Percentiles rank a stretch among this genome's conserved stretches.
Evolutionary conservation across 2,113 vertebrate species (phyloP).

Genomic region (Scopus umbretta): DNA sequence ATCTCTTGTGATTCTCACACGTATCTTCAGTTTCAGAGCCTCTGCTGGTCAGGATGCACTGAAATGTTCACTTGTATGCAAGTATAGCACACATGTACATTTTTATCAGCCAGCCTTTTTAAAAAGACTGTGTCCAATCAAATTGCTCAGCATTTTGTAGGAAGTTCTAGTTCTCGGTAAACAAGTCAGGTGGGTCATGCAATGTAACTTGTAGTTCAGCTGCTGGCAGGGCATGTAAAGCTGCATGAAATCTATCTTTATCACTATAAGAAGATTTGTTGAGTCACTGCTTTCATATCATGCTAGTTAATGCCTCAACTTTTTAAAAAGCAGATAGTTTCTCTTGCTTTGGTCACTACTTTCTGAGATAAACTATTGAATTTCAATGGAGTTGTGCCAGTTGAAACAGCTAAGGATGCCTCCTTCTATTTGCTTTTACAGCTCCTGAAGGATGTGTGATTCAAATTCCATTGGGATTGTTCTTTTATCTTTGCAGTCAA

Average conservation of each 20-base stretch:
- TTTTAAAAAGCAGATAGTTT: background rate
- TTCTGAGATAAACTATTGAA: background rate
- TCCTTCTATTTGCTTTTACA: background rate
- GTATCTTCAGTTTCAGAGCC: background rate
- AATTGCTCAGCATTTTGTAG: background rate
- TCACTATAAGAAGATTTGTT: background rate
- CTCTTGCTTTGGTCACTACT: background rate
- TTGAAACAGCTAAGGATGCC: background rate
- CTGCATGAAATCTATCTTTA: background rate
- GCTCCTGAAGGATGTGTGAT: background rate
- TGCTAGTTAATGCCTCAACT: background rate
- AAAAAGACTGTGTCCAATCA: background rate
- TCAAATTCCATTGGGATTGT: background rate
- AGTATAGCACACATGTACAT: background rate
- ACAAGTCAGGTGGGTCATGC: background rate
- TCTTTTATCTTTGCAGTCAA: background rate
- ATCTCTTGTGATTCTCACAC: background rate
- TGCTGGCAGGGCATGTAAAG: background rate
- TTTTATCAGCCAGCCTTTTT: background rate
- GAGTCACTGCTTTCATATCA: background rate
- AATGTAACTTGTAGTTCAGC: background rate
- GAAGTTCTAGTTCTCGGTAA: background rate
- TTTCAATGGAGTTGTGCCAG: background rate
- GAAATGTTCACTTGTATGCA: background rate
- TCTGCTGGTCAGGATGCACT: background rate